Evolutionary conservation across 2,797 vertebrate species (phyloP).

Genomic region (Masticophis lateralis): DNA sequence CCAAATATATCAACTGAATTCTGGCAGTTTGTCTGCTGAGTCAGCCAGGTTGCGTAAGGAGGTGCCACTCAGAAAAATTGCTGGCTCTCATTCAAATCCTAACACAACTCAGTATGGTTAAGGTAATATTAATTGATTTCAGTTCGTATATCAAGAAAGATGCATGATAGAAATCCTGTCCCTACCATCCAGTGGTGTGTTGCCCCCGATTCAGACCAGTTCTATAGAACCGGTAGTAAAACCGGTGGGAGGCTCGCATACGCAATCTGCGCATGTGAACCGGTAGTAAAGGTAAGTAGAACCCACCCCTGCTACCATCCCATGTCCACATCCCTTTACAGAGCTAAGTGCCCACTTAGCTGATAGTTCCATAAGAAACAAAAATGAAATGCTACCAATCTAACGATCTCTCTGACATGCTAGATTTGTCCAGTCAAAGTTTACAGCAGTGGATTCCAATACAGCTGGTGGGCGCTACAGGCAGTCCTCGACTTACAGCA

Average conservation of each 20-base stretch:
- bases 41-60: not conserved
- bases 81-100: not conserved
- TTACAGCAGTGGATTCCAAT: not conserved
- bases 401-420: not conserved
- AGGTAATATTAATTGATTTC: not conserved
- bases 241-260: too few relatives aligned
- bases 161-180: not conserved
- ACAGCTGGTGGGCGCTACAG: not conserved
- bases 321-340: not conserved
- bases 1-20: not conserved
- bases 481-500: not conserved
- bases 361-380: not conserved
- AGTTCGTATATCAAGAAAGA: not conserved
- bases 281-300: too few relatives aligned
- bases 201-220: too few relatives aligned
- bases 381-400: not conserved
- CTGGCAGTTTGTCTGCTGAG: not conserved
- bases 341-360: rapidly evolving
- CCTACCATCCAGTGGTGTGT: too few relatives aligned
- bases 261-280: too few relatives aligned
- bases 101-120: not conserved
- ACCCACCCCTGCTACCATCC: too few relatives aligned
- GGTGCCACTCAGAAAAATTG: not conserved
- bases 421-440: not conserved
- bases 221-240: too few relatives aligned